Conservation (phyloP, 1,140 invertebrate genomes). For the Rhyzopertha dominica region DNA sequence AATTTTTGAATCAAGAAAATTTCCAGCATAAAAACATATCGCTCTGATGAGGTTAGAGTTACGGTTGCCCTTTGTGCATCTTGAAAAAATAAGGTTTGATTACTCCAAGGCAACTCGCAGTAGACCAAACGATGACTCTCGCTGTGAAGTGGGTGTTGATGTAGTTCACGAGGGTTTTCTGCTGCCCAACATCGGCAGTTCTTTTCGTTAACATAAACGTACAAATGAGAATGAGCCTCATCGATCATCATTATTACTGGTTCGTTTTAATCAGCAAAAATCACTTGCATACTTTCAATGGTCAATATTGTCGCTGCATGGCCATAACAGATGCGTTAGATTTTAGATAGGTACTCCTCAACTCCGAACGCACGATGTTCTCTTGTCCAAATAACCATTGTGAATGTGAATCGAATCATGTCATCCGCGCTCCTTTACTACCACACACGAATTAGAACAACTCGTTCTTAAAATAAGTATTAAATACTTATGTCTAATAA, state of each 20-base stretch:
- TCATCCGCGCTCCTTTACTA: background rate
- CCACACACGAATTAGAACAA: background rate
- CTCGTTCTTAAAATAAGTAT: background rate
- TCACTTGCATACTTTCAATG: constrained; percentile 11
- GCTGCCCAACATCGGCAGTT: constrained; percentile 21
- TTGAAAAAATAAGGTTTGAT: constrained; percentile 17
- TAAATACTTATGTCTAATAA: no score
- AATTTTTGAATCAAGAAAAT: no score
- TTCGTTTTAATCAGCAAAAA: constrained; percentile 11
- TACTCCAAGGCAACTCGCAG: constrained; percentile 10
- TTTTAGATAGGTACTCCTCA: background rate
- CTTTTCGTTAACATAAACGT: constrained; percentile 27
- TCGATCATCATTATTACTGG: constrained; percentile 14
- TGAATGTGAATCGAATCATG: background rate
- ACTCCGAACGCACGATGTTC: background rate
- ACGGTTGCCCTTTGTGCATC: constrained; percentile 1
- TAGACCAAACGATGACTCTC: constrained; percentile 20
- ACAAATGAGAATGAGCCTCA: constrained; percentile 23
- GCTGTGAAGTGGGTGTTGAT: constrained; percentile 15
- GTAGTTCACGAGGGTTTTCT: constrained; percentile 20
- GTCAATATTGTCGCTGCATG: constrained; percentile 1
- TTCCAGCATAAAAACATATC: no score
- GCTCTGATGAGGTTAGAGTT: background rate
- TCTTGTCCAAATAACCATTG: constrained; percentile 1
- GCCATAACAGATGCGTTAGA: background rate